Evolutionary conservation across 2,113 vertebrate genomes (phyloP).

Genomic region (Xenopus laevis): DNA sequence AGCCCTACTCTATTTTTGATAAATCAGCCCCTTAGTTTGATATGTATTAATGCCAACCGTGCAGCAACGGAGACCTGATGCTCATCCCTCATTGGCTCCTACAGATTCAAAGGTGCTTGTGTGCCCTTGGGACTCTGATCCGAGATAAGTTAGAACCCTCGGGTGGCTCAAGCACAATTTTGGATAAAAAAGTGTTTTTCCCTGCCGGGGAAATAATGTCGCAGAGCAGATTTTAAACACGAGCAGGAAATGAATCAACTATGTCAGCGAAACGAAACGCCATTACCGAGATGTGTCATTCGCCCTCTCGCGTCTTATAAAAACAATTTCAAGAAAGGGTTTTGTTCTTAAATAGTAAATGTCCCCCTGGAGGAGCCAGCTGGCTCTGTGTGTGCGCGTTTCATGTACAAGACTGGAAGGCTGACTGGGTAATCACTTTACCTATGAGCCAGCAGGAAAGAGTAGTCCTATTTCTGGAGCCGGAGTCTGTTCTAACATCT

Average conservation of each 20-base stretch:
- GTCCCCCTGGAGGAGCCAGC: conserved; percentile 53
- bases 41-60: too few species aligned
- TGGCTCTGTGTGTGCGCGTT: conserved; percentile 54
- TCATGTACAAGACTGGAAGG: conserved; percentile 58
- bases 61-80: too few species aligned
- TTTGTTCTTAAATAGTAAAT: conserved; percentile 36
- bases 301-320: conserved; percentile 28
- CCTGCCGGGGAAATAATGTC: background rate
- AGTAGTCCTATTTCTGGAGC: conserved; percentile 68
- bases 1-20: too few species aligned
- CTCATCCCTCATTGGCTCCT: too few species aligned
- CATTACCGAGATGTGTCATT: conserved; percentile 13
- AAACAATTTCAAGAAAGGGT: conserved; percentile 29
- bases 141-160: background rate
- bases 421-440: conserved; percentile 52
- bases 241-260: conserved; percentile 28
- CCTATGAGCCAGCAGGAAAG: conserved; percentile 65
- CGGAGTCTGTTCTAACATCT: conserved; percentile 55
- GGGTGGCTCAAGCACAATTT: background rate
- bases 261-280: background rate
- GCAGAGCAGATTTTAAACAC: background rate
- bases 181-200: background rate
- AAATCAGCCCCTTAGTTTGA: too few species aligned
- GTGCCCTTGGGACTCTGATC: too few species aligned
- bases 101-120: too few species aligned